A percentile compares a stretch with the other conserved stretches of the same genome.
These are phyloP conservation scores for Grammomys dolichurus DNA, from an alignment of 2,113 vertebrate species.

Conservation along the genomic window DNA sequence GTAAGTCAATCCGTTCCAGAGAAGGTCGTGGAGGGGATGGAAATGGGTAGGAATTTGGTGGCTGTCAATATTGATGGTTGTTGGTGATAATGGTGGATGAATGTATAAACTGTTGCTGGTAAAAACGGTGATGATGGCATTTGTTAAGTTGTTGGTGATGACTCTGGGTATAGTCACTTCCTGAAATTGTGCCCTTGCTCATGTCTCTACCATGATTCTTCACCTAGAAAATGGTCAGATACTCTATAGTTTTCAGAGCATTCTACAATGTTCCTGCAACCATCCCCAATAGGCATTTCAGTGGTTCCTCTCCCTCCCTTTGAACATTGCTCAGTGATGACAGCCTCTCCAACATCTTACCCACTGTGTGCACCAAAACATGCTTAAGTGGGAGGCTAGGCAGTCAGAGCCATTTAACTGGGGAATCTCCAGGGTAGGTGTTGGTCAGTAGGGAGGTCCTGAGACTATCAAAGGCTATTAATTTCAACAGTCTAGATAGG, in stretches of 20 bases:
- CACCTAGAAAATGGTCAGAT: slow-evolving; percentile 20
- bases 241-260: background rate
- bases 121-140: background rate
- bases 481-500: background rate
- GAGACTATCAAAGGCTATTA: slow-evolving; percentile 31
- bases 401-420: background rate
- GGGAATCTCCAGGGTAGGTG: slow-evolving; percentile 11
- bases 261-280: background rate
- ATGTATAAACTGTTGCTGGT: background rate
- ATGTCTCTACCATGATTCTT: slow-evolving; percentile 31
- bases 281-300: background rate
- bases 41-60: background rate
- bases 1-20: slow-evolving; percentile 41
- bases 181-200: slow-evolving; percentile 1
- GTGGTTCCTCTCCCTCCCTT: background rate
- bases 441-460: background rate
- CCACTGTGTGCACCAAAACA: background rate
- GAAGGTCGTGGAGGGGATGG: background rate
- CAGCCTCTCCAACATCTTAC: background rate
- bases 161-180: background rate
- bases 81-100: background rate
- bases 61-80: background rate
- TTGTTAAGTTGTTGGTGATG: slow-evolving; percentile 5
- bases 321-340: background rate
- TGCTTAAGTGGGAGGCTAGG: background rate